These are phyloP conservation scores for Standfussiana lucernea DNA, from an alignment of 2,888 invertebrate species.

Conservation along the genomic window DNA sequence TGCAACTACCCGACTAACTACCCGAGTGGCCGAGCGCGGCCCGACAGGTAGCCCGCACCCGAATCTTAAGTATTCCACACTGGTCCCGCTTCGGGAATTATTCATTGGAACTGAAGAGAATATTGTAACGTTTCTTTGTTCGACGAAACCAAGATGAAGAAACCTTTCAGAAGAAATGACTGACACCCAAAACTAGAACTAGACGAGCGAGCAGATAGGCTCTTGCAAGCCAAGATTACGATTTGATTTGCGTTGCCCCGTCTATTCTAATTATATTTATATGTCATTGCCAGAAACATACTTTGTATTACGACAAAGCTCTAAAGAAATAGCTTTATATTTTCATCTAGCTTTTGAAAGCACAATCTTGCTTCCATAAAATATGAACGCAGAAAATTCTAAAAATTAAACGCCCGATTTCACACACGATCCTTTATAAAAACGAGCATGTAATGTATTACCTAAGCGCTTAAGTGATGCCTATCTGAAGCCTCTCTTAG, in stretches of 20 bases:
- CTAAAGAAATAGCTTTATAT: not conserved
- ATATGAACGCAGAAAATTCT: constrained; percentile 1
- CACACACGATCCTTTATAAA: constrained; percentile 14
- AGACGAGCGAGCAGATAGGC: too few relatives aligned
- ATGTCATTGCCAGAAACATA: constrained; percentile 7
- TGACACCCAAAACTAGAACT: not conserved
- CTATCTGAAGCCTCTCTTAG: constrained; percentile 28
- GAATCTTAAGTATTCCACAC: constrained; percentile 70
- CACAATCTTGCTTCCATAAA: not conserved
- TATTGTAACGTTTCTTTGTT: not conserved
- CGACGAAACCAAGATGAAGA: not conserved
- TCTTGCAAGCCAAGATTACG: not conserved
- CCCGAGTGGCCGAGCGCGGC: constrained; percentile 54
- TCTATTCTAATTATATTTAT: not conserved
- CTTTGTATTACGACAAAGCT: not conserved
- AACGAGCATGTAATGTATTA: constrained; percentile 20
- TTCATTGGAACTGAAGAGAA: constrained; percentile 49
- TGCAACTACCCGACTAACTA: constrained; percentile 79
- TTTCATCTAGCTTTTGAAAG: not conserved
- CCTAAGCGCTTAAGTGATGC: constrained; percentile 22
- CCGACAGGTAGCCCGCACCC: constrained; percentile 74
- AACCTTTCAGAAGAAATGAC: not conserved
- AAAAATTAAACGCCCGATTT: constrained; percentile 13
- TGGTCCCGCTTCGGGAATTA: constrained; percentile 63
- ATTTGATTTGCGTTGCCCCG: not conserved